Evolutionary conservation across 2,797 vertebrate genomes (phyloP), one percentile per base, ranked within the genome.

Genomic region (Poeciliopsis gracilis): DNA sequence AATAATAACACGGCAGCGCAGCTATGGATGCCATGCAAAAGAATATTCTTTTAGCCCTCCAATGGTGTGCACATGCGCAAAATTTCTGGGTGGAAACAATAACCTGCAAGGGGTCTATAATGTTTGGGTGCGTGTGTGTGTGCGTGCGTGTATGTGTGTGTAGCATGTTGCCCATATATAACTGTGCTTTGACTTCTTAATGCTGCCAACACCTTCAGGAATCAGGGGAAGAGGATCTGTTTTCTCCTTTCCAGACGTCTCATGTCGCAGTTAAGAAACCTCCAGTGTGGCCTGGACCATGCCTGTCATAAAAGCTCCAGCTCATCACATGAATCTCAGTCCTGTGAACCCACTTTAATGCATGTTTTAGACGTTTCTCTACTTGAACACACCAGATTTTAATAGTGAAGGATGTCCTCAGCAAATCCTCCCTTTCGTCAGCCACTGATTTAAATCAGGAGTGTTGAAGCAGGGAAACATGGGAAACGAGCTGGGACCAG

Each of bases 211-310:
- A 77, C 61, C 86, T 84, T 78, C 92, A 97, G 96, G 96, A 90
- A 93, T 95, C 94, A 86, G 94, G 77, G 91, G 96, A 97, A 0
- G 96, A 96, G 90, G 95, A 95, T 72, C 91, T 95, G 0, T 92
- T 96, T 88, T 91, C 95, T 72, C 79, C 95, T 75, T 91, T 96
- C 41, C 94, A 91, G 92, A 92, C 93, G 28, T 93, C 95, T 86
- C 95, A 95, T 43, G 67, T 92, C 83, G 93, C 92, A 78, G 94
- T 93, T 88, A 91, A 94, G 80, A 91, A 92, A 67, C 87, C 92
- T 83, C 95, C 97, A 96, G 96, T 96, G 95, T 96, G 95, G 90
- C 69, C 80, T 91, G 77, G 78, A 80, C 84, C 82, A 69, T 90
- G 84, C 85, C 85, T 84, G 89, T 88, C 28, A 83, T 87, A 78